Conservation (phyloP, 1,140 invertebrate genomes). For the Achatina immaculata region DNA sequence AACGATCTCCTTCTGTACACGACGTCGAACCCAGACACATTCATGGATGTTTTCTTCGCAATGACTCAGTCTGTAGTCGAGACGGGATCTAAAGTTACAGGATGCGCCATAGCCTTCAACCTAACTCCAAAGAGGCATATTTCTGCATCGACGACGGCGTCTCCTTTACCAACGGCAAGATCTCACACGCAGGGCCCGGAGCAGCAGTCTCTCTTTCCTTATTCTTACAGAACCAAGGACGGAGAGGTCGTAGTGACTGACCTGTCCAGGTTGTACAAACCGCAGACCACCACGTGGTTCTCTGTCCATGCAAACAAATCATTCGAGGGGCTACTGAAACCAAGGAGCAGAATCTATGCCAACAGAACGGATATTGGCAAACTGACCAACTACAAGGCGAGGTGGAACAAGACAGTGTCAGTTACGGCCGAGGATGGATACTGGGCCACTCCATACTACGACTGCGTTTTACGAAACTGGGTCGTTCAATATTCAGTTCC, state of each 20-base stretch:
- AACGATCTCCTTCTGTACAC: constrained; percentile 50
- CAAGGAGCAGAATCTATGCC: constrained; percentile 36
- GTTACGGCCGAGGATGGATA: constrained; percentile 48
- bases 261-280: constrained; percentile 41
- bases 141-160: neutral
- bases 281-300: constrained; percentile 41
- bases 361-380: constrained; percentile 41
- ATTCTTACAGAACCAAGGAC: constrained; percentile 36
- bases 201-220: constrained; percentile 41
- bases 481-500: constrained; percentile 53
- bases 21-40: constrained; percentile 35
- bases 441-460: constrained; percentile 52
- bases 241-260: constrained; percentile 42
- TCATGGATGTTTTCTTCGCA: constrained; percentile 47
- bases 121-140: neutral
- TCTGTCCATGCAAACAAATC: constrained; percentile 31
- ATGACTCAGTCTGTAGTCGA: constrained; percentile 51
- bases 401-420: constrained; percentile 41
- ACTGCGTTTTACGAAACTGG: constrained; percentile 49
- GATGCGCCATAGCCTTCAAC: constrained; percentile 52
- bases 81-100: constrained; percentile 44
- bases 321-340: constrained; percentile 37
- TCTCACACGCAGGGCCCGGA: neutral
- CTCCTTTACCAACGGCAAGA: neutral
- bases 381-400: constrained; percentile 12